phyloP scores from a whole-genome alignment of 2,113 vertebrate genomes.

The Hemiprocne comata region DNA sequence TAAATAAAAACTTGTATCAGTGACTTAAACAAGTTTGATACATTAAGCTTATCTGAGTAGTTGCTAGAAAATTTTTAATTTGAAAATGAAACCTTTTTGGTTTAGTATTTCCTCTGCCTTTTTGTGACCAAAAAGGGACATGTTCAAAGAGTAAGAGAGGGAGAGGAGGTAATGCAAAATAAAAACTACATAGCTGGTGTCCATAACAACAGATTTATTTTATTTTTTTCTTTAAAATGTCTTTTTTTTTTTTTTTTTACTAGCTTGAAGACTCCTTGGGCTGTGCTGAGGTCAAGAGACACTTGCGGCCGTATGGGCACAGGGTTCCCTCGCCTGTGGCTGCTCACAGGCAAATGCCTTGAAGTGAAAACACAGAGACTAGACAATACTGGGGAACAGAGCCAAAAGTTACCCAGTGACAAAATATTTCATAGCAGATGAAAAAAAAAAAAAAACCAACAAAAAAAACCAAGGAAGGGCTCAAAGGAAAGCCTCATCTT shows the following conservation, averaged over 20 bases:
- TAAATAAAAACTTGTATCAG: no score
- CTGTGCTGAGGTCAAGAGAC: neutral
- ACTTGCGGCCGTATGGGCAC: neutral
- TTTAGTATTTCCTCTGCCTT: neutral
- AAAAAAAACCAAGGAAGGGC: conserved; percentile 44
- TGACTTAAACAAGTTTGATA: neutral
- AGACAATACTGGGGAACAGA: conserved; percentile 63
- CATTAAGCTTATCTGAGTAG: neutral
- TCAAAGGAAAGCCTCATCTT: conserved; percentile 82
- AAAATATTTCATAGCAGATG: conserved; percentile 55
- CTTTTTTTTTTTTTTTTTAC: neutral
- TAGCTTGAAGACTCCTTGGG: neutral
- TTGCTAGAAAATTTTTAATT: neutral
- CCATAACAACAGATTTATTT: neutral
- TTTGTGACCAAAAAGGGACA: neutral
- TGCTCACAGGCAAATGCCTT: conserved; percentile 22
- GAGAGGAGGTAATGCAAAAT: rapidly evolving
- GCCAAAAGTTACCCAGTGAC: conserved; percentile 4
- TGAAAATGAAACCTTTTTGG: neutral
- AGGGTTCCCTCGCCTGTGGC: neutral
- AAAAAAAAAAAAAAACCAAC: neutral
- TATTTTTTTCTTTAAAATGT: neutral
- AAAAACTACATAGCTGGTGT: conserved; percentile 5
- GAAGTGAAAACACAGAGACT: conserved; percentile 63
- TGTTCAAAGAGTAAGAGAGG: neutral